Evolutionary conservation across 2,797 vertebrate species (phyloP), one percentile per base, ranked within the genome.

Genomic region (Echiichthys vipera): DNA sequence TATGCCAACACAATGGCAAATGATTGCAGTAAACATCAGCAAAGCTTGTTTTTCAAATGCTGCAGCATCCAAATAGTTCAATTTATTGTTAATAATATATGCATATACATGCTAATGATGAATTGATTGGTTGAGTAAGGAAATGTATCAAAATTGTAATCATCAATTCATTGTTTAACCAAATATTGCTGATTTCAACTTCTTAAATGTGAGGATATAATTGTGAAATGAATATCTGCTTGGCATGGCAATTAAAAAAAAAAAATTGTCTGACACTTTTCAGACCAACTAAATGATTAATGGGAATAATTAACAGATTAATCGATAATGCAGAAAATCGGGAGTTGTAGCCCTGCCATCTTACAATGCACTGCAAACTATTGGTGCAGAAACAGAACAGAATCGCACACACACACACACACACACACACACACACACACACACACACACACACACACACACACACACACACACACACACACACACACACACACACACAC

Each of bases 1-100:
- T 15, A 61, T n/a, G n/a, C n/a, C n/a, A 51, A 62, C 22, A 62
- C 25, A 56, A 62, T 50, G 37, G 18, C 10, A 68, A 66, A 57
- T 46, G 24, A 62, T 37, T 42, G 42, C 51, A 36, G 25, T 47
- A 6, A 45, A 66, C 43, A 29, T 47, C 39, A 56, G 30, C 18
- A 50, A 18, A 53, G 27, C 8, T 14, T 5, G 8, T 47, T 55
- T n/a, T 56, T 18, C 18, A 49, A 24, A 55, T 25, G 13, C 11
- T 13, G 20, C 32, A 5, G 20, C 17, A 20, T 20, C 36, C 24
- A 53, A 15, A 43, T 36, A 30, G 20, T 13, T 47, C 8, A 45
- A 5, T 25, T 11, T 2, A 14, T 1, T 36, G 15, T 32, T 43
- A 5, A 39, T 11, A 18, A 20, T 27, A 29, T 13, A 49, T 42